These are phyloP conservation scores for Helicoverpa armigera DNA, from an alignment of 1,140 invertebrate species.

Conservation along the genomic window DNA sequence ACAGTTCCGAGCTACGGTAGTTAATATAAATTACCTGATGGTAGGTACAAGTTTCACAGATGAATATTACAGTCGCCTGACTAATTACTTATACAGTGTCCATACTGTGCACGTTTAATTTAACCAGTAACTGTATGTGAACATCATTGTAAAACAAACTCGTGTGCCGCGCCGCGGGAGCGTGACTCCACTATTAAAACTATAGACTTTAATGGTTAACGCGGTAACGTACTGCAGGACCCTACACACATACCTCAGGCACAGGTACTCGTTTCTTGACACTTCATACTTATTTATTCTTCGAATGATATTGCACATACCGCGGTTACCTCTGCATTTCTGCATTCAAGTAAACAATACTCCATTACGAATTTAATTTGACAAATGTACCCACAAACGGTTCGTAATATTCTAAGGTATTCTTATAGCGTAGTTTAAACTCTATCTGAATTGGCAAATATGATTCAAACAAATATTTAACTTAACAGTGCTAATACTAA, in stretches of 20 bases:
- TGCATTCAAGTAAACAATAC: not conserved
- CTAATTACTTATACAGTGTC: slow-evolving; percentile 74
- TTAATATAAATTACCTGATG: slow-evolving; percentile 42
- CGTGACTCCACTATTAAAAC: slow-evolving; percentile 78
- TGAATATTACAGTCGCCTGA: slow-evolving; percentile 53
- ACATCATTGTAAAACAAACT: slow-evolving; percentile 75
- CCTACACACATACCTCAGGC: slow-evolving; percentile 11
- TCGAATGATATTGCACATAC: not conserved
- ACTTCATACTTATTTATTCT: not conserved
- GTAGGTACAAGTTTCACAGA: slow-evolving; percentile 32
- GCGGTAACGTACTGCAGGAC: slow-evolving; percentile 49
- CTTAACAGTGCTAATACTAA: too few species aligned
- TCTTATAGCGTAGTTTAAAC: too few species aligned
- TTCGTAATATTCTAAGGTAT: too few species aligned
- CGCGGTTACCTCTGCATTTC: not conserved
- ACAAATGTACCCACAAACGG: too few species aligned
- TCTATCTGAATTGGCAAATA: too few species aligned
- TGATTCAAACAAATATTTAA: too few species aligned
- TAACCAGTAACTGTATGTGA: slow-evolving; percentile 70
- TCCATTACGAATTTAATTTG: not conserved
- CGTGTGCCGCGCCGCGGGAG: slow-evolving; percentile 60
- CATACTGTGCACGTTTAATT: slow-evolving; percentile 67
- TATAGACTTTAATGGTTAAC: slow-evolving; percentile 52
- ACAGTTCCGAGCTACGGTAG: slow-evolving; percentile 19
- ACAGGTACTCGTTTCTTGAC: slow-evolving; percentile 5